Evolutionary conservation across 1,140 invertebrate genomes (phyloP), one percentile per base, ranked within the genome.

Genomic region (Goniozus legneri): DNA sequence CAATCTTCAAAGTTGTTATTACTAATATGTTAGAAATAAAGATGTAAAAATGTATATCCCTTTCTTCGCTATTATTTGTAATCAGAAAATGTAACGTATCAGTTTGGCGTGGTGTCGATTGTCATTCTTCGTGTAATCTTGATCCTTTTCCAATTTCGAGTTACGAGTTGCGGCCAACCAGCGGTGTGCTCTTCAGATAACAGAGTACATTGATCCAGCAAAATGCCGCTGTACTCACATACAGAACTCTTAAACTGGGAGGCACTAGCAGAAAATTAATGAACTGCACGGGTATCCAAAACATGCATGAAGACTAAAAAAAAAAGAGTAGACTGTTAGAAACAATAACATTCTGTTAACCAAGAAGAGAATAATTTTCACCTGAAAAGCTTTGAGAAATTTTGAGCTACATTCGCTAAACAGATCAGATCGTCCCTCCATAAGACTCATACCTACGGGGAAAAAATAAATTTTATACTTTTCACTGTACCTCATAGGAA

Each of bases 131-230:
- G n/a, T n/a, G n/a, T n/a, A n/a, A n/a, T n/a, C n/a, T n/a, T n/a
- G n/a, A n/a, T n/a, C n/a, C n/a, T n/a, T n/a, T n/a, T n/a, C n/a
- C n/a, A n/a, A n/a, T n/a, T n/a, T n/a, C n/a, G n/a, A n/a, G n/a
- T n/a, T n/a, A n/a, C n/a, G n/a, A n/a, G n/a, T n/a, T n/a, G n/a
- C n/a, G n/a, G n/a, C n/a, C 18, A 24, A 48, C 24, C 32, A 73
- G 61, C 43, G 74, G 79, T 52, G 80, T 76, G 44, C 85, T 69
- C 68, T 89, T 89, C 35, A 87, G 81, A 57, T 84, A 86, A 56
- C 87, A 88, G 1, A 89, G 63, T 48, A 90, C 85, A 58, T 89
- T 89, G 14, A 87, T 84, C 87, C 87, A 90, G 18, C 84, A 70
- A 47, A 90, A 84, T 8, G 85, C 81, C 22, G 82, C 86, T 0